phyloP scores from a whole-genome alignment of 2,113 vertebrate species.

The Mesocricetus auratus region DNA sequence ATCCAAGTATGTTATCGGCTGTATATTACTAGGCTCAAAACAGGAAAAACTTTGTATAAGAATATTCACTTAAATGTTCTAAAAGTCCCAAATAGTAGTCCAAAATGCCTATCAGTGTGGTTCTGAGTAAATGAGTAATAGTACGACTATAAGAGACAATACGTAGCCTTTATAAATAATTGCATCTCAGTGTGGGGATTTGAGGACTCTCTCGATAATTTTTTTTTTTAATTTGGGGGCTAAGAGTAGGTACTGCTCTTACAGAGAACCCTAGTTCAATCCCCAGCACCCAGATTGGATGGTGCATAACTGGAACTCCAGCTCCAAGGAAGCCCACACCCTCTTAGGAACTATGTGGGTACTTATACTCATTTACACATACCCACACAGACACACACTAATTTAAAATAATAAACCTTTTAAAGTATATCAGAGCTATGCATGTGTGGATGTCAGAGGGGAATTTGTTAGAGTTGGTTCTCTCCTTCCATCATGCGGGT shows the following conservation, averaged over 20 bases:
- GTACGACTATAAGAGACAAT: neutral
- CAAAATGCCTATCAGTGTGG: neutral
- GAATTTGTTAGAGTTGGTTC: neutral
- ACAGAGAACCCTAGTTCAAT: neutral
- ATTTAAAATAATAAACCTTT: neutral
- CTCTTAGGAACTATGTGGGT: neutral
- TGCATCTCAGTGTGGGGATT: neutral
- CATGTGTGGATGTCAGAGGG: neutral
- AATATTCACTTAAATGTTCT: neutral
- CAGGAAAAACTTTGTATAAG: neutral
- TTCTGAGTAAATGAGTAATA: slow-evolving; percentile 7
- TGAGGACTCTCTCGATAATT: neutral
- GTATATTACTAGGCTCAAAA: neutral
- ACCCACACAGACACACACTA: neutral
- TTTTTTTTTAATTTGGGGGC: neutral
- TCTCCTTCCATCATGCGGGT: neutral
- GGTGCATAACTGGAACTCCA: neutral
- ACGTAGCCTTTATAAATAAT: slow-evolving; percentile 33
- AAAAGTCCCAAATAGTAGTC: neutral
- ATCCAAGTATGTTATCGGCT: neutral
- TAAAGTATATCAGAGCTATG: neutral
- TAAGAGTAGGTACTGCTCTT: neutral
- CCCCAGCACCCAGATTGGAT: neutral
- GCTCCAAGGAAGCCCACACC: neutral
- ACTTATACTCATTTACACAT: too few relatives aligned